Percentiles rank a stretch among this genome's conserved stretches.
phyloP scores from a whole-genome alignment of 2,888 invertebrate species.

The Hydriomena furcata region DNA sequence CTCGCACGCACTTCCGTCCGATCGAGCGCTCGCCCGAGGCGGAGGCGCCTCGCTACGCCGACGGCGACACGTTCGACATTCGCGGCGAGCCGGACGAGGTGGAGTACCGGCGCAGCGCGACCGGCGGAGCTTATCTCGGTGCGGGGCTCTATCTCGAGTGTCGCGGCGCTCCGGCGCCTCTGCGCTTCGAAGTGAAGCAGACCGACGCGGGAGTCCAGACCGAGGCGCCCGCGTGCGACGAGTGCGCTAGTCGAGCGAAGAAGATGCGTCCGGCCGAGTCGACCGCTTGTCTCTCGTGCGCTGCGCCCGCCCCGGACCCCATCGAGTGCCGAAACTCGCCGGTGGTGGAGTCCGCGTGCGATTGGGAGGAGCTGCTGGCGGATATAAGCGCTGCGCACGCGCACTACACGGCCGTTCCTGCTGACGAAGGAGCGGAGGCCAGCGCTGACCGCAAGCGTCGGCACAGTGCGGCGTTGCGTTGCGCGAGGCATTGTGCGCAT shows the following conservation, averaged over 20 bases:
- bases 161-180: constrained; percentile 73
- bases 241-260: constrained; percentile 66
- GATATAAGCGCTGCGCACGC: constrained; percentile 84
- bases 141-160: constrained; percentile 80
- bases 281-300: constrained; percentile 61
- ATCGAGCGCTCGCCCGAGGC: constrained; percentile 84
- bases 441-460: constrained; percentile 83
- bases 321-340: constrained; percentile 31
- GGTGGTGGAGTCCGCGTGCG: constrained; percentile 79
- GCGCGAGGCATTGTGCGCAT: constrained; percentile 56
- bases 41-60: constrained; percentile 76
- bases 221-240: constrained; percentile 64
- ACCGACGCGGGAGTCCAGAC: constrained; percentile 65
- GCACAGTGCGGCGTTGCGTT: constrained; percentile 74
- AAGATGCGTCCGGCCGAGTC: constrained; percentile 66
- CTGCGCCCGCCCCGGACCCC: constrained; percentile 35
- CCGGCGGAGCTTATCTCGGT: constrained; percentile 85
- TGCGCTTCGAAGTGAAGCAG: constrained; percentile 86
- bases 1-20: constrained; percentile 92
- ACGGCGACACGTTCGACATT: constrained; percentile 90
- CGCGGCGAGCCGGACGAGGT: constrained; percentile 85
- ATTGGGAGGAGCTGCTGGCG: constrained; percentile 85
- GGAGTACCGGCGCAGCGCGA: constrained; percentile 86
- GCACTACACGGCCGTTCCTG: constrained; percentile 64
- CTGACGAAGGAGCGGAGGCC: constrained; percentile 31